Base-by-base conservation (phyloP, 1,140 invertebrate genomes). In the Mya arenaria region DNA sequence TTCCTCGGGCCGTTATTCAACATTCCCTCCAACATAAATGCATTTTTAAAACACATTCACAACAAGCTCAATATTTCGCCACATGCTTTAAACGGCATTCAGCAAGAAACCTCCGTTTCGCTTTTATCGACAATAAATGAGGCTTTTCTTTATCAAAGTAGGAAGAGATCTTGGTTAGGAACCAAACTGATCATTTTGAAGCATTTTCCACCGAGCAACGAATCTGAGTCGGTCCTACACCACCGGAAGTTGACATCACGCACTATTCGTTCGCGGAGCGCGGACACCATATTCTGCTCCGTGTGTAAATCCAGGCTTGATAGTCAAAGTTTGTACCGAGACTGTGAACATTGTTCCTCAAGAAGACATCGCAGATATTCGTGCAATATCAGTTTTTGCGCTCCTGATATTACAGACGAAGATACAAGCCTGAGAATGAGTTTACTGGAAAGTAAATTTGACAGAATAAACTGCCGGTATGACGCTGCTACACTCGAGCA, bases 101-200 rank as follows among this genome's bases (percentile, higher is more conserved):
- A n/a, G n/a, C n/a, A n/a, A n/a, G n/a, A n/a, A n/a, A n/a, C n/a
- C n/a, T n/a, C n/a, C n/a, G n/a, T n/a, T n/a, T n/a, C n/a, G n/a
- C n/a, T n/a, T n/a, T n/a, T n/a, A n/a, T 56, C 71, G 37, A 13
- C 52, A 37, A 74, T 74, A 58, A 74, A 74, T 28, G 32, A 30
- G 1, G 32, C 32, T 19, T 74, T 60, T 30, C n/a, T 56, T 36
- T 41, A 60, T 41, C 71, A 74, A 58, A 74, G n/a, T 41, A 39
- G 30, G 37, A 52, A 74, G 10, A 74, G 58, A 37, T 36, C 56
- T 30, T 74, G 71, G 71, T 55, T 74, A 17, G 41, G 41, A 30
- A 58, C 55, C 1, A 74, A 74, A 60, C n/a, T 74, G 34, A 60
- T 74, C 32, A 25, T 41, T 36, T 37, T 74, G 5, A 34, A 37